Percentiles rank a stretch among this genome's conserved stretches.
Evolutionary conservation across 2,888 invertebrate genomes (phyloP).

Genomic region (Ophioninae sp.): DNA sequence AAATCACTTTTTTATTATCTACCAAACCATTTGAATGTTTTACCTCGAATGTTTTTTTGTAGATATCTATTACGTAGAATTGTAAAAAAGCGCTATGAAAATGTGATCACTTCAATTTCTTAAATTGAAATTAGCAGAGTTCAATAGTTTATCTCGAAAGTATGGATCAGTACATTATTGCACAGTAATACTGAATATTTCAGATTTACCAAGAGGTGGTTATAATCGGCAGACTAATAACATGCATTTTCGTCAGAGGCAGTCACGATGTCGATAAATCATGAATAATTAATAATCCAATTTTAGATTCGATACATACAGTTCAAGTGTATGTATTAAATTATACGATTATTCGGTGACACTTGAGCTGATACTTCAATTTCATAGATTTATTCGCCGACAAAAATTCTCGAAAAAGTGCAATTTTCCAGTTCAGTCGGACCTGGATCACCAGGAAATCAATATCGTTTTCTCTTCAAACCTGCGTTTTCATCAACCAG

Average conservation of each 20-base stretch:
- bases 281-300: neutral
- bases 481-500: neutral
- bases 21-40: neutral
- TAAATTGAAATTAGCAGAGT: neutral
- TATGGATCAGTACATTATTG: no score
- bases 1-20: neutral
- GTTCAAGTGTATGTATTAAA: no score
- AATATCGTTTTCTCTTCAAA: neutral
- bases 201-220: neutral
- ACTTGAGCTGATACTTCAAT: no score
- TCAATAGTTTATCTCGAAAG: no score
- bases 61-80: no score
- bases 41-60: neutral
- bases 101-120: neutral
- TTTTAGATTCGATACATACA: neutral
- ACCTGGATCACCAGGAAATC: neutral
- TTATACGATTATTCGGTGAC: no score
- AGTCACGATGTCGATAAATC: neutral
- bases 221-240: neutral
- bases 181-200: neutral
- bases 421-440: neutral
- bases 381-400: neutral
- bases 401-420: neutral
- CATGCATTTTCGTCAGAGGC: neutral
- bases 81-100: neutral